Evolutionary conservation across 2,797 vertebrate genomes (phyloP).

Genomic region (Onychomys arenicola): DNA sequence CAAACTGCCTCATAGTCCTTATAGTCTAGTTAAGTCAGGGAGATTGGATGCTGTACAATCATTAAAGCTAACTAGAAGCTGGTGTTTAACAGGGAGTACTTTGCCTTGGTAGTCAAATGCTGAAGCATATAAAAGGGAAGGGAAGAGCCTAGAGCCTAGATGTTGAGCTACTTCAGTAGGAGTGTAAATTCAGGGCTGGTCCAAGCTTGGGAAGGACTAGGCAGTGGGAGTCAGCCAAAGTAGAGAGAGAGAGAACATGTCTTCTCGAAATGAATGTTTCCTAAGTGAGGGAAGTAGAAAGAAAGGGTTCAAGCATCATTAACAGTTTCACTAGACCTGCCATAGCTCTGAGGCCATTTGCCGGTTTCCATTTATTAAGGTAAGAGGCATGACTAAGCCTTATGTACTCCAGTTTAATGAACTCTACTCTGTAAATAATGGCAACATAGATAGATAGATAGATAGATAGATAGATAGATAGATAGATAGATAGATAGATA

Average conservation of each 20-base stretch:
- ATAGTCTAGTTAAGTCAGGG: neutral
- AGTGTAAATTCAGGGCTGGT: neutral
- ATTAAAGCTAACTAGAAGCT: neutral
- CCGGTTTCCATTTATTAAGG: neutral
- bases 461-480: no score
- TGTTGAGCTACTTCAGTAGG: neutral
- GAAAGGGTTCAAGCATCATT: conserved; percentile 62
- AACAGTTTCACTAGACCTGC: conserved; percentile 52
- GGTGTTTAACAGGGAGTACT: neutral
- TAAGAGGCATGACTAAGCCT: neutral
- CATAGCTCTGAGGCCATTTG: conserved; percentile 7
- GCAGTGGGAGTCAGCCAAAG: neutral
- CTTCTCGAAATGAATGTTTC: conserved; percentile 74
- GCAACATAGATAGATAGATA: conserved; percentile 1
- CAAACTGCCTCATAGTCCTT: neutral
- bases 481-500: no score
- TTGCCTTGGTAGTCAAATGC: neutral
- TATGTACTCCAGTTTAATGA: neutral
- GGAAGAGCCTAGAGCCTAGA: neutral
- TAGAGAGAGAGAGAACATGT: neutral
- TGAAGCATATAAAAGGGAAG: neutral
- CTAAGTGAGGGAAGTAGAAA: conserved; percentile 57
- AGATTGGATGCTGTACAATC: neutral
- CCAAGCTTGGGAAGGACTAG: neutral
- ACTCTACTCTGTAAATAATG: conserved; percentile 37